These are phyloP conservation scores for Allophyes oxyacanthae DNA, from an alignment of 2,888 invertebrate species.

Conservation along the genomic window DNA sequence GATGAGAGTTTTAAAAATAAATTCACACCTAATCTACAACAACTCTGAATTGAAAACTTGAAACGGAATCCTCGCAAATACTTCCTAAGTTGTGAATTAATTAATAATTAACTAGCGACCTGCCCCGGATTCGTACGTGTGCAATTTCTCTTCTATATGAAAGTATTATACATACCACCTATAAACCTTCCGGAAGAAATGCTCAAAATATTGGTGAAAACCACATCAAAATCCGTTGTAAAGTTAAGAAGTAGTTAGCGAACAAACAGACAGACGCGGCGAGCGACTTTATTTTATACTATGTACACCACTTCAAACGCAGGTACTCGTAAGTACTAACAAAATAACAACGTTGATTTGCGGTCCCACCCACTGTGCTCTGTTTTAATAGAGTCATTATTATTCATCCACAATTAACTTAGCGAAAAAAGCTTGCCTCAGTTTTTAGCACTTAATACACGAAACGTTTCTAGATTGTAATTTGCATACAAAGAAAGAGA, in stretches of 20 bases:
- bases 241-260: no score
- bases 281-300: no score
- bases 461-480: conserved; percentile 57
- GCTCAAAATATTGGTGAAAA: no score
- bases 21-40: no score
- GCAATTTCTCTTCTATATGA: no score
- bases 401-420: conserved; percentile 60
- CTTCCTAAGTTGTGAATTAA: not conserved
- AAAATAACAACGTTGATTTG: conserved; percentile 36
- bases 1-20: no score
- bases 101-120: conserved; percentile 6
- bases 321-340: no score
- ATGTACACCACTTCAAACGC: conserved; percentile 21
- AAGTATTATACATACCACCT: no score
- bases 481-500: conserved; percentile 59
- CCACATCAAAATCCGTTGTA: no score
- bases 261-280: no score
- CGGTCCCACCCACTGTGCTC: conserved; percentile 43
- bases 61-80: not conserved
- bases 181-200: no score
- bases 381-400: conserved; percentile 51
- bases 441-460: conserved; percentile 57
- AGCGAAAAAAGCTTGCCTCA: conserved; percentile 52
- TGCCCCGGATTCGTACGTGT: no score
- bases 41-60: conserved; percentile 1